These are phyloP conservation scores for Fragum whitleyi DNA, from an alignment of 2,888 invertebrate species.

Conservation along the genomic window DNA sequence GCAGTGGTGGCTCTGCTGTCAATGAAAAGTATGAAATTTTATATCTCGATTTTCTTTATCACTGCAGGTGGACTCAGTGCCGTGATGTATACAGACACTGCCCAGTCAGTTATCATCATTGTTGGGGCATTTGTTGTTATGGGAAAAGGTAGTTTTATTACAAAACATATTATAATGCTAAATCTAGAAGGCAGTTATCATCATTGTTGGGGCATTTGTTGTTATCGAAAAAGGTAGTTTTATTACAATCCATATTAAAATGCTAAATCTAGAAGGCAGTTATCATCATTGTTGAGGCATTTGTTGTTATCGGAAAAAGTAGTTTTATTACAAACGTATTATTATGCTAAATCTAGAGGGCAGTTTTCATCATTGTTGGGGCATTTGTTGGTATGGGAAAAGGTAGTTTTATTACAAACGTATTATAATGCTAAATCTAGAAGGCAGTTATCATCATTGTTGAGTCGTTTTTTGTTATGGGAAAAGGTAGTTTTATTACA, in stretches of 20 bases:
- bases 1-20: too few species aligned
- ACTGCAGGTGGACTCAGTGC: constrained; percentile 56
- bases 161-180: too few species aligned
- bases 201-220: constrained; percentile 53
- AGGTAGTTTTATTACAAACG: constrained; percentile 51
- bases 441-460: constrained; percentile 55
- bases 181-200: constrained; percentile 53
- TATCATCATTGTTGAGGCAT: constrained; percentile 53
- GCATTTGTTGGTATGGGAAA: constrained; percentile 52
- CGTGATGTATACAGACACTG: constrained; percentile 59
- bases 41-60: too few species aligned
- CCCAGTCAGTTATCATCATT: constrained; percentile 53
- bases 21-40: too few species aligned
- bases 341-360: too few species aligned
- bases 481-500: too few species aligned
- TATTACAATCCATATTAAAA: too few species aligned
- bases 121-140: constrained; percentile 55
- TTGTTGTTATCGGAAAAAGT: constrained; percentile 55
- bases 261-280: too few species aligned
- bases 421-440: too few species aligned
- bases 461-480: constrained; percentile 53
- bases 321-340: too few species aligned
- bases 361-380: constrained; percentile 54
- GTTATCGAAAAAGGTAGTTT: constrained; percentile 57
- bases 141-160: constrained; percentile 55